Conservation (phyloP, 1,140 invertebrate genomes). For the Solen grandis region DNA sequence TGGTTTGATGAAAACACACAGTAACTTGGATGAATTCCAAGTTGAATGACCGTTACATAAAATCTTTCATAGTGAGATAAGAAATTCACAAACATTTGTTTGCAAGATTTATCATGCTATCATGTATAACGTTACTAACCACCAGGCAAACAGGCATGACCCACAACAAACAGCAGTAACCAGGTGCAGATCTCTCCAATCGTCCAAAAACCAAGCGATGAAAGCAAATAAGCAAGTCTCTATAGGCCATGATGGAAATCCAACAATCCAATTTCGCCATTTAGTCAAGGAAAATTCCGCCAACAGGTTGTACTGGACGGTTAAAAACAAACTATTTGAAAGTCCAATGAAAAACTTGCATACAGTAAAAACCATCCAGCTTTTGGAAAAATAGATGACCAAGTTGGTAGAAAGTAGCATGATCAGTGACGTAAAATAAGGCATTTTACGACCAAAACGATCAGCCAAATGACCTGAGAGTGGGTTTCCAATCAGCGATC, state of each 20-base stretch:
- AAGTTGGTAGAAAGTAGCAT: slow-evolving; percentile 55
- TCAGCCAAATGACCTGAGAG: too few relatives aligned
- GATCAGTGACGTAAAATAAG: slow-evolving; percentile 55
- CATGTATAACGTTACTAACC: background rate
- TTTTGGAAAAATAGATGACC: slow-evolving; percentile 54
- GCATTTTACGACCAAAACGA: slow-evolving; percentile 63
- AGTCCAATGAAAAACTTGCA: slow-evolving; percentile 67
- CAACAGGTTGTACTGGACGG: too few relatives aligned
- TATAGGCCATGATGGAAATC: slow-evolving; percentile 42
- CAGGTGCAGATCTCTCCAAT: slow-evolving; percentile 58
- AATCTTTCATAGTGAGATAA: too few relatives aligned
- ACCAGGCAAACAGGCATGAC: slow-evolving; percentile 33
- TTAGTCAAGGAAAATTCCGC: slow-evolving; percentile 49
- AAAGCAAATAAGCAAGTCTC: slow-evolving; percentile 35
- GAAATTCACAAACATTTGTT: too few relatives aligned
- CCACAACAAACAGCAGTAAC: background rate
- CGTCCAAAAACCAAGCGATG: slow-evolving; percentile 40
- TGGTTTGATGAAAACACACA: too few relatives aligned
- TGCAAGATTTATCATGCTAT: background rate
- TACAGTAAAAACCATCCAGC: slow-evolving; percentile 71
- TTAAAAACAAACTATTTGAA: too few relatives aligned
- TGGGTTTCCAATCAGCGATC: slow-evolving; percentile 70
- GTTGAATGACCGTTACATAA: too few relatives aligned
- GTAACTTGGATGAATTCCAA: too few relatives aligned
- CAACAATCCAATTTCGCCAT: too few relatives aligned